phyloP scores from a whole-genome alignment of 2,797 vertebrate species.

The Centropyge bicolor region DNA sequence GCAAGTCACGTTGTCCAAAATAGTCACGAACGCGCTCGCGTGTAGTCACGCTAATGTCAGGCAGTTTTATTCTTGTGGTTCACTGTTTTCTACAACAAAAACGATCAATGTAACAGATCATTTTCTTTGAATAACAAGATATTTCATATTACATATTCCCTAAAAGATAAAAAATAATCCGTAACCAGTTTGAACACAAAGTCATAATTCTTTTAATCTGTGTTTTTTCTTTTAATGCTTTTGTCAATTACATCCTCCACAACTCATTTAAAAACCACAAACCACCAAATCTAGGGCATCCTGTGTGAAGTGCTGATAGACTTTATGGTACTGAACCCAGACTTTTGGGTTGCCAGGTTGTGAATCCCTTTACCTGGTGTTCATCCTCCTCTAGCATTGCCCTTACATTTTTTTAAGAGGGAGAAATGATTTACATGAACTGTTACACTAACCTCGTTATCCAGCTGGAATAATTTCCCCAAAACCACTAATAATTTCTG shows the following conservation, averaged over 20 bases:
- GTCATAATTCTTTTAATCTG: not conserved
- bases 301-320: not conserved
- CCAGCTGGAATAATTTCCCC: not conserved
- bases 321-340: not conserved
- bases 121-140: not conserved
- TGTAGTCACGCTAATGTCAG: not conserved
- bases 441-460: not conserved
- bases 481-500: not conserved
- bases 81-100: too few relatives aligned
- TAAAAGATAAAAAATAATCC: too few relatives aligned
- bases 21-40: not conserved
- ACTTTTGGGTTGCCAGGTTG: not conserved
- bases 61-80: not conserved
- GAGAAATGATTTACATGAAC: not conserved
- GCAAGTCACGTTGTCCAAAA: slow-evolving; percentile 55
- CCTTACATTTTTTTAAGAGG: not conserved
- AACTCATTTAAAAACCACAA: not conserved
- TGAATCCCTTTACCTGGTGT: too few relatives aligned
- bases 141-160: not conserved
- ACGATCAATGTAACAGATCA: too few relatives aligned
- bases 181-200: not conserved
- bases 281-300: too few relatives aligned
- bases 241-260: too few relatives aligned
- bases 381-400: not conserved
- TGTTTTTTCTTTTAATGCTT: not conserved